Conservation (phyloP, 1,140 invertebrate genomes). For the Ceratina japonica region DNA sequence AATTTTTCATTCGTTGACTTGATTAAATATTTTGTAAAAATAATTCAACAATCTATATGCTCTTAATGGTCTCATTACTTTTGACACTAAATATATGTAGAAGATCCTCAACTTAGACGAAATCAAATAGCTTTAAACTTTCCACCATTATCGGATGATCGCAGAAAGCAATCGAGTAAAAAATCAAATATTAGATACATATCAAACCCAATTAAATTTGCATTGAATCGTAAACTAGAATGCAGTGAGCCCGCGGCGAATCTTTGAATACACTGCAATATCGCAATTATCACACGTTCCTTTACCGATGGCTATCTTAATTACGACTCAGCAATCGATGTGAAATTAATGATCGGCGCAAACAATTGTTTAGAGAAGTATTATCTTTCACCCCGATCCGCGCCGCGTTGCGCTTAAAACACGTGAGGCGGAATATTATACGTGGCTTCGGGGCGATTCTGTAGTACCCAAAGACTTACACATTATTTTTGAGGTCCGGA, state of each 20-base stretch:
- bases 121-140: not conserved
- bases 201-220: not conserved
- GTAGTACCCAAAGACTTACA: no score
- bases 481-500: no score
- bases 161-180: not conserved
- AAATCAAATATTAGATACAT: not conserved
- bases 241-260: not conserved
- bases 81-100: no score
- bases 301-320: not conserved
- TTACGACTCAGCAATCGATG: not conserved
- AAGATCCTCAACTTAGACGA: not conserved
- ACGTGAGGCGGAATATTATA: no score
- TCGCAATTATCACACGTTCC: not conserved
- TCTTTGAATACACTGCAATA: not conserved
- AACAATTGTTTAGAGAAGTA: not conserved
- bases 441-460: no score
- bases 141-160: not conserved
- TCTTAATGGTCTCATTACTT: no score
- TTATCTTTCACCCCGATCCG: slow-evolving; percentile 1
- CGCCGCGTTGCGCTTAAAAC: not conserved
- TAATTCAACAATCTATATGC: no score
- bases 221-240: not conserved
- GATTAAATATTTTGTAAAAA: no score
- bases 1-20: no score
- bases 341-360: not conserved